These are phyloP conservation scores for Melanogrammus aeglefinus DNA, from an alignment of 2,797 vertebrate species.

Conservation along the genomic window DNA sequence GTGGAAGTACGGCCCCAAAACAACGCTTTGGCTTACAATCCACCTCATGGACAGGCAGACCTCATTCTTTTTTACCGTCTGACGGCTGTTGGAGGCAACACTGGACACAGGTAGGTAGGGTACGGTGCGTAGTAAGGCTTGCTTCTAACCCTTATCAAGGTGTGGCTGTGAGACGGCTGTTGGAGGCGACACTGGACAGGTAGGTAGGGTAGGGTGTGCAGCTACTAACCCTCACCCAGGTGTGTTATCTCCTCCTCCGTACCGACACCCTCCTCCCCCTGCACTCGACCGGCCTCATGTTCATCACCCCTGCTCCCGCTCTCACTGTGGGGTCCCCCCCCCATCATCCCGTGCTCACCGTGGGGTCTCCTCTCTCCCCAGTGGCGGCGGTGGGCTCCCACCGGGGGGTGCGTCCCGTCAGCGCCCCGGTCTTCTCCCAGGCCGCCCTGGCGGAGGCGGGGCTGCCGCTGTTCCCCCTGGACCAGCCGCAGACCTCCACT, in stretches of 20 bases:
- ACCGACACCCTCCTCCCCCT: neutral
- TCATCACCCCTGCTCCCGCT: neutral
- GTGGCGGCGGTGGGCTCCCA: slow-evolving; percentile 70
- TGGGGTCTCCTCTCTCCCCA: neutral
- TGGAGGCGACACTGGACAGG: slow-evolving; percentile 21
- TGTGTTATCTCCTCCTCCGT: slow-evolving; percentile 2
- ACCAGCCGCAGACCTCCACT: slow-evolving; percentile 68
- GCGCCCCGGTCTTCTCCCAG: slow-evolving; percentile 87
- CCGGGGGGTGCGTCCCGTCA: slow-evolving; percentile 82
- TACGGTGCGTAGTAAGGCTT: slow-evolving; percentile 47
- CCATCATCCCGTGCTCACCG: too few relatives aligned
- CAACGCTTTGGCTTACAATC: slow-evolving; percentile 34
- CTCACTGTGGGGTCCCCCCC: too few relatives aligned
- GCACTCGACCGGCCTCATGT: neutral
- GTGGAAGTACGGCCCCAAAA: slow-evolving; percentile 20
- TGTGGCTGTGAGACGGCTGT: slow-evolving; percentile 17
- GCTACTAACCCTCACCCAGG: slow-evolving; percentile 31
- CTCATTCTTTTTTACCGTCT: slow-evolving; percentile 17
- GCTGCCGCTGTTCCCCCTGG: slow-evolving; percentile 59
- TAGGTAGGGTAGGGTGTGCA: slow-evolving; percentile 53
- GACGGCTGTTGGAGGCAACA: slow-evolving; percentile 27
- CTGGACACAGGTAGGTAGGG: slow-evolving; percentile 35
- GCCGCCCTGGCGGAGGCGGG: slow-evolving; percentile 58
- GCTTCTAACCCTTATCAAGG: too few relatives aligned
- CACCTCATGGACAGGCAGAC: slow-evolving; percentile 31